phyloP scores from a whole-genome alignment of 2,797 vertebrate genomes.

The Spatula versicolor region DNA sequence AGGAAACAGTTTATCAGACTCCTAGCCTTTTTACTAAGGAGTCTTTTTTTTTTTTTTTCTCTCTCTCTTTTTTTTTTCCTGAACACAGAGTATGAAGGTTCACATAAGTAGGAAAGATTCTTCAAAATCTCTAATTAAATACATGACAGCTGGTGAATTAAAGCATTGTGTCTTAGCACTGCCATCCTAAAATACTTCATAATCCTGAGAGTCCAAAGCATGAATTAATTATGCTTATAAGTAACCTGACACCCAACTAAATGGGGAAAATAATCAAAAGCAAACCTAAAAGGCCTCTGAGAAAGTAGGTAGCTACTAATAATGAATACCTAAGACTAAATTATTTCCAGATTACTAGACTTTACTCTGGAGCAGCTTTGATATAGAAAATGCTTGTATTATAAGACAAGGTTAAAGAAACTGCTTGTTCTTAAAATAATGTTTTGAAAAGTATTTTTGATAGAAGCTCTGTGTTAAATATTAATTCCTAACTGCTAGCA shows the following conservation, averaged over 20 bases:
- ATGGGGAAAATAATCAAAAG: conserved; percentile 34
- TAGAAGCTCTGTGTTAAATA: not conserved
- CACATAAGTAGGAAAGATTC: conserved; percentile 72
- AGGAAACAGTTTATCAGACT: not conserved
- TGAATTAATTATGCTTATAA: conserved; percentile 80
- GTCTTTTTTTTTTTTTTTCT: too few relatives aligned
- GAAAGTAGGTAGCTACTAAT: conserved; percentile 18
- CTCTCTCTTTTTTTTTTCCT: not conserved
- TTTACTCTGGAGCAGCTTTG: not conserved
- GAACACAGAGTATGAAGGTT: conserved; percentile 28
- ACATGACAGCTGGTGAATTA: conserved; percentile 82
- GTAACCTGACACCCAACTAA: conserved; percentile 61
- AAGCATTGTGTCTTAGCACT: conserved; percentile 79
- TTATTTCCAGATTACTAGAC: not conserved
- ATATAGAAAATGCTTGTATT: not conserved
- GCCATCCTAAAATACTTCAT: conserved; percentile 78
- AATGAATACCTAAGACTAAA: not conserved
- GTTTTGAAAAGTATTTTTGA: not conserved
- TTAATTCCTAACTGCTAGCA: not conserved
- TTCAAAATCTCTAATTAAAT: conserved; percentile 82
- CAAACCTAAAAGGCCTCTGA: conserved; percentile 19
- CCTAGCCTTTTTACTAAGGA: not conserved
- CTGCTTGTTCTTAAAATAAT: not conserved
- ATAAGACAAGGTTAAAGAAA: not conserved
- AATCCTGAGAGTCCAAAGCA: conserved; percentile 79